Evolutionary conservation across 1,140 invertebrate genomes (phyloP).

Genomic region (Lamellibrachia luymesi): DNA sequence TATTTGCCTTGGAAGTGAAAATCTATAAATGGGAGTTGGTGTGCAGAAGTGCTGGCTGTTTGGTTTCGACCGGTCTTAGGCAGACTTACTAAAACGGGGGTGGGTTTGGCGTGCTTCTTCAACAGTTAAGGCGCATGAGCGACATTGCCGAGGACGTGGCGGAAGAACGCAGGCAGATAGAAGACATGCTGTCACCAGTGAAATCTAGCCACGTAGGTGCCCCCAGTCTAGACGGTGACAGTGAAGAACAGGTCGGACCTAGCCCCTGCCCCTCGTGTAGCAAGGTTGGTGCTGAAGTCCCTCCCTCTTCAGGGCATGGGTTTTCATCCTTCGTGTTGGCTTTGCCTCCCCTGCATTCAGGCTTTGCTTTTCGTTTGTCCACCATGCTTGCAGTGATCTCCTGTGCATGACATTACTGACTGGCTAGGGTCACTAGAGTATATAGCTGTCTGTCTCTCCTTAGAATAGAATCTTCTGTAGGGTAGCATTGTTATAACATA

Average conservation of each 20-base stretch:
- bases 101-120: background rate
- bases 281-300: background rate
- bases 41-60: background rate
- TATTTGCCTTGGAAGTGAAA: background rate
- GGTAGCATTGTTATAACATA: background rate
- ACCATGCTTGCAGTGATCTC: background rate
- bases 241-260: background rate
- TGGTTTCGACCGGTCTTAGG: background rate
- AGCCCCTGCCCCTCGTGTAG: conserved; percentile 2
- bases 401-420: background rate
- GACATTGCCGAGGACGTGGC: background rate
- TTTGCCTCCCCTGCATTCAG: background rate
- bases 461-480: background rate
- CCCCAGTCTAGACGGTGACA: background rate
- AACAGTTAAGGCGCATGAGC: background rate
- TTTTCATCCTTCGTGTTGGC: background rate
- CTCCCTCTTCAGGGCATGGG: background rate
- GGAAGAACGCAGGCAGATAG: background rate
- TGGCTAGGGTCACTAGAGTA: background rate
- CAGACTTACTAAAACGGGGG: background rate
- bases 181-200: background rate
- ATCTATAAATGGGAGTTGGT: background rate
- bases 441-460: background rate
- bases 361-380: background rate
- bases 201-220: background rate